These are phyloP conservation scores for Mus spretus DNA, from an alignment of 2,797 vertebrate species.

Conservation along the genomic window DNA sequence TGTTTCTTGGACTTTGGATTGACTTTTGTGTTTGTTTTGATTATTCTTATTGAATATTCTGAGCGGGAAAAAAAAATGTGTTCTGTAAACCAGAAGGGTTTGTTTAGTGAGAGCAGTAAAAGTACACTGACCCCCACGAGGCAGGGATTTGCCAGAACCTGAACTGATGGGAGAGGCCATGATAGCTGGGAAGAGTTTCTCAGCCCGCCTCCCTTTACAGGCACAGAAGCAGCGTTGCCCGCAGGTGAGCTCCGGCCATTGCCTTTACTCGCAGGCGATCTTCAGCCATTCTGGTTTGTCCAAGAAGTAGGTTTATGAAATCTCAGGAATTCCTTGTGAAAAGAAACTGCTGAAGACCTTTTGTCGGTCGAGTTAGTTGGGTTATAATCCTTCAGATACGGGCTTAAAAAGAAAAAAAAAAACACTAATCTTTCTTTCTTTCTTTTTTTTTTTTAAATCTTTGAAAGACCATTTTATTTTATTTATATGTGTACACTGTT, in stretches of 20 bases:
- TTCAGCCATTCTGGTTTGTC: not conserved
- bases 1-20: not conserved
- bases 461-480: no score
- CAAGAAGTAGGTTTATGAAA: not conserved
- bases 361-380: not conserved
- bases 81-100: not conserved
- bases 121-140: not conserved
- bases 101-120: not conserved
- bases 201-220: fast-evolving
- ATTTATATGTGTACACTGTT: no score
- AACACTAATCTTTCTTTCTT: no score
- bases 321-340: slow-evolving; percentile 1
- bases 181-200: not conserved
- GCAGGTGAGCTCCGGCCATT: not conserved
- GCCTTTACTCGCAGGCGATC: not conserved
- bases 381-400: not conserved
- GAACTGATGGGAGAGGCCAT: no score
- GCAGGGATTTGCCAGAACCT: not conserved
- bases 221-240: not conserved
- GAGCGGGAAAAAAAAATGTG: not conserved
- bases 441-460: no score
- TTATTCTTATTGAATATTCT: not conserved
- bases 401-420: not conserved
- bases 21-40: slow-evolving; percentile 18
- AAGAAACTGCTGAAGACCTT: not conserved